Percentiles rank a stretch among this genome's conserved stretches.
Evolutionary conservation across 2,113 vertebrate species (phyloP).

Genomic region (Ceuthmochares aereus): DNA sequence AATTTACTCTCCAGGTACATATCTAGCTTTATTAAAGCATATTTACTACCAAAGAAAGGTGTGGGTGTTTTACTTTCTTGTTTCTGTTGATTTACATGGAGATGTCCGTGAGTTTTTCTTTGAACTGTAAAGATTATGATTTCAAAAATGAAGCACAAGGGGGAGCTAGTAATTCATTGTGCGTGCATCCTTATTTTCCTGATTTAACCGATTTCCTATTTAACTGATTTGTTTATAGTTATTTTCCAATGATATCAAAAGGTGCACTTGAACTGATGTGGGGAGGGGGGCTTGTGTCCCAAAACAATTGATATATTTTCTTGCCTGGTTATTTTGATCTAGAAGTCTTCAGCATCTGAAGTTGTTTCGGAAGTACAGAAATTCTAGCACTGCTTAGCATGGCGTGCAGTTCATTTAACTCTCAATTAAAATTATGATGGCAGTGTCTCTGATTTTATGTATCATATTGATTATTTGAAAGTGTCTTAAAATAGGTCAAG

Average conservation of each 20-base stretch:
- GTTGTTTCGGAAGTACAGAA: background rate
- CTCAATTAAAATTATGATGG: background rate
- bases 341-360: background rate
- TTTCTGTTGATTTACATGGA: background rate
- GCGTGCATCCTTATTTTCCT: background rate
- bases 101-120: background rate
- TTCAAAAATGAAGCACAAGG: background rate
- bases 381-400: background rate
- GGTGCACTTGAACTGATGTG: background rate
- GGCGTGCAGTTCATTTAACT: background rate
- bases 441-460: background rate
- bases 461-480: background rate
- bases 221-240: background rate
- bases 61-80: fast-evolving
- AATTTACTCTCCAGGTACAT: background rate
- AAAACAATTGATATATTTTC: background rate
- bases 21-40: background rate
- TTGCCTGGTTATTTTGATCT: background rate
- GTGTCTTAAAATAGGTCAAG: background rate
- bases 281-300: fast-evolving
- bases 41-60: background rate
- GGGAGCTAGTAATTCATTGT: slow-evolving; percentile 9
- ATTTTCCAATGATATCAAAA: background rate
- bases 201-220: background rate
- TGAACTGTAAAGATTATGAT: background rate